phyloP scores from a whole-genome alignment of 2,888 invertebrate genomes.

The Cephus pulcher region DNA sequence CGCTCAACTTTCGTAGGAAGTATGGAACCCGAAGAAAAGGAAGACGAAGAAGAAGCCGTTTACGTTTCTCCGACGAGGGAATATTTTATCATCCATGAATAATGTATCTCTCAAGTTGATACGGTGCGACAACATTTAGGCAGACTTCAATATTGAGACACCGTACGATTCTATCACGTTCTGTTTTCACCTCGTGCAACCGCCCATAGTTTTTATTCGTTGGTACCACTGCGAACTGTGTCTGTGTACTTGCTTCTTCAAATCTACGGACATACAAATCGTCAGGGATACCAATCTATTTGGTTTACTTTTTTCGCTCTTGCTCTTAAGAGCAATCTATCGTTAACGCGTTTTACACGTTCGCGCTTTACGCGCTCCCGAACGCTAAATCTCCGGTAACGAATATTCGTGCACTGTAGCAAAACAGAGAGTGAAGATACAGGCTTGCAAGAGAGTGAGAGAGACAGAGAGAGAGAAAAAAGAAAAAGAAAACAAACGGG shows the following conservation, averaged over 20 bases:
- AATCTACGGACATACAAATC: neutral
- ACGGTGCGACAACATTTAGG: constrained; percentile 44
- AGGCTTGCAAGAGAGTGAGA: neutral
- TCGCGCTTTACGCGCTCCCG: neutral
- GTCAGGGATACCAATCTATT: neutral
- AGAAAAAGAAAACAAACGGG: neutral
- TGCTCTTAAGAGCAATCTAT: neutral
- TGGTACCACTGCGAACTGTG: neutral
- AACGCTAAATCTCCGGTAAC: neutral
- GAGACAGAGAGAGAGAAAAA: neutral
- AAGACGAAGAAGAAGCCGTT: constrained; percentile 4
- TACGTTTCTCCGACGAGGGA: constrained; percentile 24
- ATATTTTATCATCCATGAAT: constrained; percentile 48
- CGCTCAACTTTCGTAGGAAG: constrained; percentile 7
- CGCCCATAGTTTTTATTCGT: neutral
- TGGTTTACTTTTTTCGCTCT: neutral
- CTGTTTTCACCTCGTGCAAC: neutral
- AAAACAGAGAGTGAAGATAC: neutral
- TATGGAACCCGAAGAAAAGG: neutral
- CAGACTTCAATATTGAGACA: constrained; percentile 16
- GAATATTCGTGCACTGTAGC: neutral
- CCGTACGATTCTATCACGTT: neutral
- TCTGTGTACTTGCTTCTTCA: neutral
- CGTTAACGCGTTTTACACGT: neutral
- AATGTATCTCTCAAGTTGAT: constrained; percentile 40